Evolutionary conservation across 2,113 vertebrate genomes (phyloP), one percentile per base, ranked within the genome.

Genomic region (Anser brachyrhynchus): DNA sequence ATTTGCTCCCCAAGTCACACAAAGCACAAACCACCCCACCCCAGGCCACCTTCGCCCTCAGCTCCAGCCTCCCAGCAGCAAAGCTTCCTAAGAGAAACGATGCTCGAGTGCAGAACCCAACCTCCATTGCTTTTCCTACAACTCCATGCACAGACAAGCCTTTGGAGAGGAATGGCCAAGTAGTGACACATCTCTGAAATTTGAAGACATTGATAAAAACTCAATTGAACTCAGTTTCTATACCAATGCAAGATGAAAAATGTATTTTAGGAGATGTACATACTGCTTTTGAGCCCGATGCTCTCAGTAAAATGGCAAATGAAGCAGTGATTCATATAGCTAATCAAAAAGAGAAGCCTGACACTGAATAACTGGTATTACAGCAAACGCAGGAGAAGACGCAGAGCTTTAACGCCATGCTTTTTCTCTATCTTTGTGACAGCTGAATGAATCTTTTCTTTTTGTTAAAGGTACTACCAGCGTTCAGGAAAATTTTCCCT

Each of bases 241-340:
- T 44, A 62, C 16, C 43, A n/a, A 91, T 77, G 69, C 39, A 88
- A 44, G 37, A 41, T 41, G 26, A 65, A 65, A 29, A 65, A 65
- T 41, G 6, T 29, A n/a, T 92, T 84, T 95, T 86, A 67, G 44
- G 39, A 71, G 28, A 51, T 41, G 64, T 20, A 19, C 59, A 51
- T 41, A 46, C 54, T 58, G 5, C 29, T 87, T 89, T 66, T 33
- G 74, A 86, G 52, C 57, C 39, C 2, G 72, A 71, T 44, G 59
- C 15, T 55, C 51, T 74, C 66, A 70, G 43, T 9, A 52, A 85
- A 89, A 57, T 65, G 85, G 64, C 73, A 94, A 80, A 92, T 83
- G 76, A 83, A 90, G 39, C 44, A 78, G 54, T 46, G 33, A 86
- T 87, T 95, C 73, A 71, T 66, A 33, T 74, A 87, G 79, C 21